Base-by-base conservation (phyloP, 1,140 invertebrate genomes). In the Adoxophyes honmai region DNA sequence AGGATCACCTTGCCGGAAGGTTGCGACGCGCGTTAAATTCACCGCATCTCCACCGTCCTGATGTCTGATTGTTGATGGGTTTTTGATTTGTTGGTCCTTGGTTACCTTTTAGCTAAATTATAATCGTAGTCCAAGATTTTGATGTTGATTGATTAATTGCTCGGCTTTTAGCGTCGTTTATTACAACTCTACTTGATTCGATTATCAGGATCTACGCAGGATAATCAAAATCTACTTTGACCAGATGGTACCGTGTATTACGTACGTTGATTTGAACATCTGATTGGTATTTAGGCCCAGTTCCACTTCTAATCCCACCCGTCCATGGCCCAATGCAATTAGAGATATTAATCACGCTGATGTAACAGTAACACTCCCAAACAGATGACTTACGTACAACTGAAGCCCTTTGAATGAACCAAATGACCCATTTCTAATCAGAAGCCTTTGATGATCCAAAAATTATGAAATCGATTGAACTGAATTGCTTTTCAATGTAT, bases 61-160 rank as follows among this genome's bases (percentile, higher is more conserved):
- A 57, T 48, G 28, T 63, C 34, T 60, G 60, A 75, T 74, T 68
- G 60, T 69, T 71, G 78, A 79, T 81, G 74, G 35, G 70, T 66
- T 76, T 75, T 76, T 76, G 61, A 81, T 83, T 62, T 48, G 52
- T 58, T 72, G 59, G 60, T 51, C 66, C 68, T 74, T 68, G 74
- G 52, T 35, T 18, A 39, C 52, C 35, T 42, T 58, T 53, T 62
- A 37, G 36, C 21, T 54, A 11, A 28, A 48, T 14, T 21, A 48
- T 11, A 18, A n/a, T n/a, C n/a, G n/a, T n/a, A n/a, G n/a, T n/a
- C 42, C n/a, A 48, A 44, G 39, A 48, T 48, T 18, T 33, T 15
- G 10, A 44, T 18, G 14, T 44, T 13, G 36, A 38, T n/a, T 11
- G 1, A 38, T 9, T 34, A 34, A 36, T 36, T 36, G 11, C 36